Percentiles rank a stretch among this genome's conserved stretches.
phyloP scores from a whole-genome alignment of 2,888 invertebrate genomes.

The Brachyopa scutellaris region DNA sequence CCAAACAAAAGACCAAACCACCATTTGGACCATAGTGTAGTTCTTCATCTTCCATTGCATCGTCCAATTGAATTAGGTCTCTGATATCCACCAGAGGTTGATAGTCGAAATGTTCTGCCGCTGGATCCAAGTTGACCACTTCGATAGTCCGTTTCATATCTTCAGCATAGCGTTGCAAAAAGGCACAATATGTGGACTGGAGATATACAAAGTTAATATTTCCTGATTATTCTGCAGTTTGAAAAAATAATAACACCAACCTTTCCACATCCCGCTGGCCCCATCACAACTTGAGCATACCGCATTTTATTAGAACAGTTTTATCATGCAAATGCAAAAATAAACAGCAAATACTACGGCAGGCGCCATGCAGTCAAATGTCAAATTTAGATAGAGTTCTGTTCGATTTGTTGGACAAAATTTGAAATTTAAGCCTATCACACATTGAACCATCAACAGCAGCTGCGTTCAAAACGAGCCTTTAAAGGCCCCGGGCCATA shows the following conservation, averaged over 20 bases:
- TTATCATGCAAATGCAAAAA: no score
- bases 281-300: slow-evolving; percentile 97
- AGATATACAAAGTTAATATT: slow-evolving; percentile 74
- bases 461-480: no score
- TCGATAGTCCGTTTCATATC: slow-evolving; percentile 89
- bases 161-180: slow-evolving; percentile 92
- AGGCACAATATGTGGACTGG: slow-evolving; percentile 96
- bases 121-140: slow-evolving; percentile 98
- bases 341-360: not conserved
- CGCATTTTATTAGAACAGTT: slow-evolving; percentile 88
- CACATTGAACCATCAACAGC: no score
- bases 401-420: not conserved
- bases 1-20: slow-evolving; percentile 96
- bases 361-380: not conserved
- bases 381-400: not conserved
- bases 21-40: slow-evolving; percentile 98
- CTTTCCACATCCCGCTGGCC: slow-evolving; percentile 99
- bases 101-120: slow-evolving; percentile 98
- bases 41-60: slow-evolving; percentile 98
- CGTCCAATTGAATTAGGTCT: slow-evolving; percentile 95
- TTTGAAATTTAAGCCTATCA: no score
- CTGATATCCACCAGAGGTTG: slow-evolving; percentile 92
- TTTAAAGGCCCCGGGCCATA: no score
- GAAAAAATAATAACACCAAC: slow-evolving; percentile 82
- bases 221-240: slow-evolving; percentile 9